A percentile compares a stretch with the other conserved stretches of the same genome.
Conservation (phyloP, 2,797 vertebrate genomes). For the Lithobates sylvaticus region DNA sequence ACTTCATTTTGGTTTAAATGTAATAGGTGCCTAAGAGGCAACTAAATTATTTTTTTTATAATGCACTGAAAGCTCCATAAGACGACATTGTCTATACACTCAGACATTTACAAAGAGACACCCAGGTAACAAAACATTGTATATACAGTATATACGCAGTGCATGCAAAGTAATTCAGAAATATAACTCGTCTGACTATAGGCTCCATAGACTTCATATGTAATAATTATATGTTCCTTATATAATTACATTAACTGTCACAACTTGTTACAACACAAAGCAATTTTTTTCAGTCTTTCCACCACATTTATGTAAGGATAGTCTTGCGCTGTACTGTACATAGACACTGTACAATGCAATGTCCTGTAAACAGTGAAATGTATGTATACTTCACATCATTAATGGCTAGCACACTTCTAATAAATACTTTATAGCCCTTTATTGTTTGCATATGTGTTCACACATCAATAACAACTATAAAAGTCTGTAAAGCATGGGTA, state of each 20-base stretch:
- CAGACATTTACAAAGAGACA: too few species aligned
- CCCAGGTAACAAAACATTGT: neutral
- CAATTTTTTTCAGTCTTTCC: neutral
- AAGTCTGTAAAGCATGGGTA: constrained; percentile 48
- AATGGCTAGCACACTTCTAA: constrained; percentile 44
- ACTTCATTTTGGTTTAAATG: neutral
- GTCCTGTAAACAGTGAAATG: constrained; percentile 3
- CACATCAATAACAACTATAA: constrained; percentile 56
- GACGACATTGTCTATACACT: neutral
- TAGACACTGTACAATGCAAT: constrained; percentile 5
- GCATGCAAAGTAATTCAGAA: constrained; percentile 16
- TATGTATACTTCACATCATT: constrained; percentile 32
- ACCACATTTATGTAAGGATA: constrained; percentile 1
- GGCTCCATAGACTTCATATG: constrained; percentile 20
- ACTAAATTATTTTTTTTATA: neutral
- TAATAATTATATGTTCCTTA: constrained; percentile 39
- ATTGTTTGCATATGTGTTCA: constrained; percentile 55
- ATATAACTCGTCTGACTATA: constrained; percentile 18
- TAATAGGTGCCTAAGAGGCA: neutral
- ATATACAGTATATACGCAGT: neutral
- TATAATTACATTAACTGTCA: constrained; percentile 41
- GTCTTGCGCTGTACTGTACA: neutral
- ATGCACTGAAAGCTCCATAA: too few species aligned
- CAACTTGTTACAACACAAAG: constrained; percentile 9
- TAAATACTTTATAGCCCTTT: constrained; percentile 49